Base-by-base conservation (phyloP, 1,140 invertebrate species). In the Zaprionus tsacasi region DNA sequence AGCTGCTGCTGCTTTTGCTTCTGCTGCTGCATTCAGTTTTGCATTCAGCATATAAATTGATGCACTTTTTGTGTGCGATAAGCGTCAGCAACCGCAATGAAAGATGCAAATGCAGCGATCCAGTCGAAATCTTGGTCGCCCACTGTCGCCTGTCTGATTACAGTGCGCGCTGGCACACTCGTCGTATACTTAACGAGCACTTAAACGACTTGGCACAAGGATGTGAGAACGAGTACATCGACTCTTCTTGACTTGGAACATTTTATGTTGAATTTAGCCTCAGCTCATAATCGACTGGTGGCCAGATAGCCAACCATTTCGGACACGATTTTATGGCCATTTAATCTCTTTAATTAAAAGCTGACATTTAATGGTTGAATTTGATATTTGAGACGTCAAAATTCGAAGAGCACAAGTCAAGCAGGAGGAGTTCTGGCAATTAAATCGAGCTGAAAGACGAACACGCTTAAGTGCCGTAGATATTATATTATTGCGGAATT, bases 41-140 rank as follows among this genome's bases (percentile, higher is more conserved):
- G 72, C 85, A 87, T 82, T 87, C 87, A 88, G 79, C 72, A 87
- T 87, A 78, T 81, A 70, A 87, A 88, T 82, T 88, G 79, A 82
- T 82, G 67, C 82, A 80, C 67, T 67, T 88, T 75, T 71, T 76
- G 59, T 50, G 38, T 74, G 40, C 33, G 35, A 17, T 25, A 40
- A 40, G 38, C 38, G 40, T 6, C 40, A 15, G n/a, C 40, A 15
- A 7, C 36, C 55, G 61, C 69, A 68, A 68, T 68, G 33, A 56
- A 69, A 57, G 50, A 74, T 69, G 71, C 58, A 74, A 74, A 74
- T 74, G 25, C 52, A n/a, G 33, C 7, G 40, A 43, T 15, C n/a
- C 21, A 30, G 25, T 58, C 55, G 52, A 50, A 48, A 43, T 73
- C 30, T 56, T 73, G 11, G 27, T 40, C 38, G 50, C 21, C 43